A percentile compares a stretch with the other conserved stretches of the same genome.
phyloP scores from a whole-genome alignment of 2,888 invertebrate species.

The Pseudococcus jackbeardsleyi region DNA sequence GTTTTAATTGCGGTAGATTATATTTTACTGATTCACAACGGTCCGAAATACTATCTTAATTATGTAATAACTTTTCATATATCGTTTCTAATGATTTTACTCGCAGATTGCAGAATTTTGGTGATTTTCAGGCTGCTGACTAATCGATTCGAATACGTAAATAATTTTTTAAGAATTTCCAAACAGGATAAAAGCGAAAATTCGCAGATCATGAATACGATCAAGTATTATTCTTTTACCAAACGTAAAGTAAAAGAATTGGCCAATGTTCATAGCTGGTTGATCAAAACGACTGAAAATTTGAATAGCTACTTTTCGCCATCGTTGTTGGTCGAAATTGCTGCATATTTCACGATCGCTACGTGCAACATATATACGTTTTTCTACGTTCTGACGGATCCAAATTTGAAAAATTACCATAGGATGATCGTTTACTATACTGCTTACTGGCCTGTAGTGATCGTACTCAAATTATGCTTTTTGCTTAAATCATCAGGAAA shows the following conservation, averaged over 20 bases:
- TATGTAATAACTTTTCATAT: slow-evolving; percentile 29
- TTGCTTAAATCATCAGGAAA: slow-evolving; percentile 22
- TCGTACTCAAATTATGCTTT: slow-evolving; percentile 29
- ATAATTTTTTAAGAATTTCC: slow-evolving; percentile 1
- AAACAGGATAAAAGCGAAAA: slow-evolving; percentile 1
- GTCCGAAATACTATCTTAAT: slow-evolving; percentile 3
- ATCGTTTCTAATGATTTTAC: slow-evolving; percentile 15
- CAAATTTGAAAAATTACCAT: slow-evolving; percentile 23
- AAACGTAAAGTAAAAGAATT: neutral
- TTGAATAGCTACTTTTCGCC: slow-evolving; percentile 6
- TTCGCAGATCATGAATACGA: neutral
- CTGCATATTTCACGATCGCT: neutral
- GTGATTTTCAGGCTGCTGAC: neutral
- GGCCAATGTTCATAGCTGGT: neutral
- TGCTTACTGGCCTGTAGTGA: slow-evolving; percentile 10
- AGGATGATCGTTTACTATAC: slow-evolving; percentile 30
- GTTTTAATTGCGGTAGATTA: neutral
- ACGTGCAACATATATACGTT: slow-evolving; percentile 22
- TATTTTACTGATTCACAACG: neutral
- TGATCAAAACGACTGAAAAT: slow-evolving; percentile 12
- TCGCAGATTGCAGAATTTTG: slow-evolving; percentile 16
- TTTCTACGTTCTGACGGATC: slow-evolving; percentile 9
- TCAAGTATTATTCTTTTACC: neutral
- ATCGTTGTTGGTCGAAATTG: slow-evolving; percentile 6
- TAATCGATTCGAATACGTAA: neutral